Conservation (phyloP, 2,113 vertebrate genomes). For the Cryptomyrus ogoouensis region DNA sequence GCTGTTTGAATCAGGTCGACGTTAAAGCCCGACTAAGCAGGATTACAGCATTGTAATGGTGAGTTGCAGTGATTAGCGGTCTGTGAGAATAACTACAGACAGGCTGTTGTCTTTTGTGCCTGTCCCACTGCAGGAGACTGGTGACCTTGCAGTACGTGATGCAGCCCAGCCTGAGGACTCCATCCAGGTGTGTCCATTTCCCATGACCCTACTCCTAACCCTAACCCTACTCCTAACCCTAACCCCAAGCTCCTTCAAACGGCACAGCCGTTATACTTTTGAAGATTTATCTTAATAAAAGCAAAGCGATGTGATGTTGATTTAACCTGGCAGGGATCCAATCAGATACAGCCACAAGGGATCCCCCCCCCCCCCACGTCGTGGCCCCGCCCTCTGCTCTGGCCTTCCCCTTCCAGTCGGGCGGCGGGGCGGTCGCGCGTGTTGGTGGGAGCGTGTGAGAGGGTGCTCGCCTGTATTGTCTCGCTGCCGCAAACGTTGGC, state of each 20-base stretch:
- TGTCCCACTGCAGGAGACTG: slow-evolving; percentile 35
- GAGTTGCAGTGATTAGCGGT: background rate
- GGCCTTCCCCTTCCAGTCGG: background rate
- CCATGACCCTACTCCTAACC: background rate
- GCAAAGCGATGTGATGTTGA: background rate
- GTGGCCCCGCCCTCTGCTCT: background rate
- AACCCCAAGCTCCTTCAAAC: background rate
- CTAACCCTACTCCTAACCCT: too few relatives aligned
- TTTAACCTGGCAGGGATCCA: background rate
- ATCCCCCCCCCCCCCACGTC: too few relatives aligned
- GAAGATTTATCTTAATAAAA: background rate
- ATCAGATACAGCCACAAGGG: background rate
- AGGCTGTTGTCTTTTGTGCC: background rate
- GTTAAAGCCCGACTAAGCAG: background rate
- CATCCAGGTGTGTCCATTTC: slow-evolving; percentile 48
- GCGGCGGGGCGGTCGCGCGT: background rate
- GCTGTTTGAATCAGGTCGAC: background rate
- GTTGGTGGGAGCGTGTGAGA: background rate
- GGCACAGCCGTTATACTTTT: background rate
- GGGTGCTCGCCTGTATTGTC: background rate
- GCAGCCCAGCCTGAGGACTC: slow-evolving; percentile 52
- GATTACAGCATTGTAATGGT: background rate
- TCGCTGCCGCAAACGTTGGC: background rate
- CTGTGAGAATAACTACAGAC: background rate
- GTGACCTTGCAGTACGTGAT: slow-evolving; percentile 36